phyloP scores from a whole-genome alignment of 2,888 invertebrate species.

The Bugulina stolonifera region DNA sequence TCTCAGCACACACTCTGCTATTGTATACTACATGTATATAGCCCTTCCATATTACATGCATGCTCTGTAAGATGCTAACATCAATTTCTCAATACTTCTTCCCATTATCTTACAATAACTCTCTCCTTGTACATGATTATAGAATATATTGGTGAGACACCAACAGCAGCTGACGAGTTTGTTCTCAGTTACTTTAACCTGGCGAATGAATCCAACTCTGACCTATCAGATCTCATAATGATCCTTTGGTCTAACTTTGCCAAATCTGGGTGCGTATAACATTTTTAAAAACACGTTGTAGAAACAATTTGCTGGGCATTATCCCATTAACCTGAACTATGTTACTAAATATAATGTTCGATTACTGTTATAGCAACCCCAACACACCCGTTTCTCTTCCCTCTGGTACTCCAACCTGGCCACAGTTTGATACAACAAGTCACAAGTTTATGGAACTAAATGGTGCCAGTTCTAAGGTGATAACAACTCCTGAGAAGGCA shows the following conservation, averaged over 20 bases:
- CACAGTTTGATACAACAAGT: not conserved
- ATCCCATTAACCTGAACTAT: too few species aligned
- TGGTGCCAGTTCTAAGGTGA: not conserved
- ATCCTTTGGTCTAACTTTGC: not conserved
- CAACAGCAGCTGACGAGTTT: not conserved
- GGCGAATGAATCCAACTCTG: not conserved
- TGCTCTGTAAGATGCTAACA: too few species aligned
- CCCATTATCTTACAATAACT: not conserved
- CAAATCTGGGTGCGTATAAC: not conserved
- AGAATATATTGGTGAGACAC: not conserved
- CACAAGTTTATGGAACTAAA: not conserved
- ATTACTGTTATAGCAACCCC: not conserved
- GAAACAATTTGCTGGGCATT: too few species aligned
- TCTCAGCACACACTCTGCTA: too few species aligned
- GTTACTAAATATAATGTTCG: too few species aligned
- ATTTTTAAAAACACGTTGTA: too few species aligned
- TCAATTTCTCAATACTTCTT: not conserved
- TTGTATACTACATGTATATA: too few species aligned
- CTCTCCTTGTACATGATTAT: not conserved
- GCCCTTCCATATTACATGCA: too few species aligned
- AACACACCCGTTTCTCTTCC: not conserved
- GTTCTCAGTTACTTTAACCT: not conserved
- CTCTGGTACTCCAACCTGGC: not conserved
- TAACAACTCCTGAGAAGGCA: slow-evolving; percentile 11
- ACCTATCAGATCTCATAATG: not conserved